Base-by-base conservation (phyloP, 2,113 vertebrate species). In the Callithrix jacchus region DNA sequence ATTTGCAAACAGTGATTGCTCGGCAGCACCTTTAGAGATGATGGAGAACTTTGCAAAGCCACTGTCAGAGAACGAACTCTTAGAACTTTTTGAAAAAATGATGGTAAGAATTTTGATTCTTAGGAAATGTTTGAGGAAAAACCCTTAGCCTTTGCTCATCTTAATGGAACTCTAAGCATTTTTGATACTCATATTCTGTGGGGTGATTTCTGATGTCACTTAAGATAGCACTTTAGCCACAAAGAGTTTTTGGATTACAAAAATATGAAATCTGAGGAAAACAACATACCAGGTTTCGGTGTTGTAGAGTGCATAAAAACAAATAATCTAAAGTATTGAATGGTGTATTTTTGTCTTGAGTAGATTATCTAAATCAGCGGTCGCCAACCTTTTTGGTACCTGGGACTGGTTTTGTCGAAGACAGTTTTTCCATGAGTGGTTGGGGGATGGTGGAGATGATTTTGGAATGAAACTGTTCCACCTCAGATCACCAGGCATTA, bases 1-100 rank as follows among this genome's bases (percentile, higher is more conserved):
- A 0, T 98, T 97, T 95, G 83, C 97, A 90, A 91, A 92, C 61
- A 97, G 77, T n/a, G 98, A 99, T 4, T 98, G 97, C 94, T 97
- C 98, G 20, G 56, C 97, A 6, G 54, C 58, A 32, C 94, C 98
- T 13, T 98, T 98, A 32, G 98, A 99, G 90, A 97, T 98, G 91
- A 98, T 98, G 77, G 99, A 99, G 68, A 98, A 98, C 40, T 98
- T 98, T 54, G 98, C 98, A 32, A 99, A 98, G 92, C 99, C 98
- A 93, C 98, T 99, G 30, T 98, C 99, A 0, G 99, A 99, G 90
- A 99, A 98, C 32, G 99, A 99, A 97, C 98, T 99, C 93, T 97
- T 99, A 96, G 98, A 98, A n/a, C 98, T 99, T 37, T 99, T 99
- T 98, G 99, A 99, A 98, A 99, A 99, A 98, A 99, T 99, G 99